Base-by-base conservation (phyloP, 2,113 vertebrate genomes). In the Labrus mixtus region DNA sequence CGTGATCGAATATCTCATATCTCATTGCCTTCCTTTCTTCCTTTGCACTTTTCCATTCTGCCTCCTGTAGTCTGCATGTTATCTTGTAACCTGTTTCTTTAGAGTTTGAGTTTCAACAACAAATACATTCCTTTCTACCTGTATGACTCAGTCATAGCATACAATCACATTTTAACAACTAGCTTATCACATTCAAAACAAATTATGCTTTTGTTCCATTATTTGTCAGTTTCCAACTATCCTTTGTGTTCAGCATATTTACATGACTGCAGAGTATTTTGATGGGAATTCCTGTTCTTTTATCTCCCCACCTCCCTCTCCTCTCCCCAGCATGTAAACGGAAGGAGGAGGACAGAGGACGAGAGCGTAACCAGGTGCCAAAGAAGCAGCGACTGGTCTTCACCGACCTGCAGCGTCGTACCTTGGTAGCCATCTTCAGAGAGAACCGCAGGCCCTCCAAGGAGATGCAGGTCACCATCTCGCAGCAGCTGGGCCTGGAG, bases 301-400 rank as follows among this genome's bases (percentile, higher is more conserved):
- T 10, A 10, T 33, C 56, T 36, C 16, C 16, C 13, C 55, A 16
- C 6, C 12, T 57, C 6, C 29, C 71, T 20, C 8, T 33, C 51
- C 29, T 75, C 39, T 78, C 58, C 79, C 22, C 92, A 99, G 97
- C 98, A 61, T 99, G 98, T 95, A 99, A 99, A 84, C 96, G 97
- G 58, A 99, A 99, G 92, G 97, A 99, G 84, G 97, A 99, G 90
- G 97, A 98, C 84, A 96, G 97, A 89, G 97, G 98, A 84, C 96
- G 98, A 66, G 97, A 99, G 91, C 93, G 97, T 67, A 97, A 92
- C 85, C 94, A 97, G 93, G 95, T 97, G 83, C 97, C 98, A 87
- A 99, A 99, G 92, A 99, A 99, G 91, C 98, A 99, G 94, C 96
- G 98, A 22, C 92, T 99, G 94, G 98, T 99, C 93, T 99, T 99